Conservation (phyloP, 2,888 invertebrate genomes). For the Rhogogaster chlorosoma region DNA sequence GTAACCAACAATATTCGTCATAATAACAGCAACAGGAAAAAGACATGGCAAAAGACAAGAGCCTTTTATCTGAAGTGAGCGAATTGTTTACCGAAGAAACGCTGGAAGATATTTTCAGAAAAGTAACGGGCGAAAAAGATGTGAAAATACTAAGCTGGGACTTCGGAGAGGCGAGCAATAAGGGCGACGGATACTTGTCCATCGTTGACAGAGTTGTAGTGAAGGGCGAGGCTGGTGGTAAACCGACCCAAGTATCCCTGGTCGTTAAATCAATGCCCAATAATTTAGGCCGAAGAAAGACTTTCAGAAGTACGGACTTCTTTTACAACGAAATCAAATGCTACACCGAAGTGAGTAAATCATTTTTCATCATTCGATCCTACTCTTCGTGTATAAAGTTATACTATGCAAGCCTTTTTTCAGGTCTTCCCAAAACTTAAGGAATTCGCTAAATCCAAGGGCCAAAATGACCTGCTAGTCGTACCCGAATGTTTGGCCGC, state of each 20-base stretch:
- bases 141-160: conserved; percentile 76
- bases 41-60: conserved; percentile 53
- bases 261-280: conserved; percentile 85
- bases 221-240: conserved; percentile 76
- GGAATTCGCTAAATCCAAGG: conserved; percentile 67
- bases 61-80: conserved; percentile 63
- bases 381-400: not conserved
- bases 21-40: not conserved
- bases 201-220: conserved; percentile 82
- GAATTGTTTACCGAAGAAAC: conserved; percentile 75
- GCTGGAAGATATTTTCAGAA: conserved; percentile 75
- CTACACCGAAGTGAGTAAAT: conserved; percentile 77
- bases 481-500: conserved; percentile 73
- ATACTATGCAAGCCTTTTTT: conserved; percentile 39
- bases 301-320: conserved; percentile 84
- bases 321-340: conserved; percentile 86
- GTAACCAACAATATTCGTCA: not conserved
- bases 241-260: conserved; percentile 78
- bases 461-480: conserved; percentile 60
- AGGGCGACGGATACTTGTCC: conserved; percentile 87
- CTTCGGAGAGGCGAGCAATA: conserved; percentile 78
- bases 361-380: not conserved
- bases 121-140: conserved; percentile 68
- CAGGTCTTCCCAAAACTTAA: conserved; percentile 69
- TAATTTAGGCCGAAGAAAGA: conserved; percentile 82